phyloP scores from a whole-genome alignment of 2,888 invertebrate species.

The Nymphalis urticae region DNA sequence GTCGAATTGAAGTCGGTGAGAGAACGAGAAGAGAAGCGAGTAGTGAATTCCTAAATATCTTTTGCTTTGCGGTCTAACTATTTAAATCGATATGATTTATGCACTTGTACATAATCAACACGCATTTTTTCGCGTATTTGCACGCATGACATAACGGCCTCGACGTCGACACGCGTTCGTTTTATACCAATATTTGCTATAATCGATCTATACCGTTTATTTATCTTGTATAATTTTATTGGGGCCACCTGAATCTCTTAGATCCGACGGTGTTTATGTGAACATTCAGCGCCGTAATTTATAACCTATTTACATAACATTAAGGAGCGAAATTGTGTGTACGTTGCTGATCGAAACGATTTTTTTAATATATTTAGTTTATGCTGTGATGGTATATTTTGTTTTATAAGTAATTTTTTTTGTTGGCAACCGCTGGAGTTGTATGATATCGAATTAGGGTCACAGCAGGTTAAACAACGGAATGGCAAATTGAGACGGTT shows the following conservation, averaged over 20 bases:
- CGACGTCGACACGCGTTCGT: conserved; percentile 12
- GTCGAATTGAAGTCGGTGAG: too few relatives aligned
- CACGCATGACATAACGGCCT: conserved; percentile 20
- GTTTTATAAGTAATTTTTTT: conserved; percentile 15
- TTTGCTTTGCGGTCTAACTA: too few relatives aligned
- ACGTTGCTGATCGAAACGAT: background rate
- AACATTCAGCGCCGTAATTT: conserved; percentile 10
- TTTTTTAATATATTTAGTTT: conserved; percentile 11
- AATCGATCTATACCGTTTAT: conserved; percentile 16
- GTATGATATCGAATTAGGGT: conserved; percentile 1
- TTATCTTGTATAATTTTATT: conserved; percentile 29
- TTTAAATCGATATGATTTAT: background rate
- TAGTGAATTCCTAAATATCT: too few relatives aligned
- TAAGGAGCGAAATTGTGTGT: conserved; percentile 13
- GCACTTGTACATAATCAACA: background rate
- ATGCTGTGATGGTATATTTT: conserved; percentile 16
- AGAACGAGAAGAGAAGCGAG: too few relatives aligned
- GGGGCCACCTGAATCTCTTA: conserved; percentile 28
- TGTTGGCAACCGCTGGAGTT: background rate
- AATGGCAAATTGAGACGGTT: background rate
- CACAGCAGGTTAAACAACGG: conserved; percentile 2
- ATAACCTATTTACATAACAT: background rate
- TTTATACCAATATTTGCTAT: conserved; percentile 26
- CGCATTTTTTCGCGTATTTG: conserved; percentile 20
- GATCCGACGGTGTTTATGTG: conserved; percentile 11